Conservation (phyloP, 1,140 invertebrate species). For the Coenobita brevimanus region DNA sequence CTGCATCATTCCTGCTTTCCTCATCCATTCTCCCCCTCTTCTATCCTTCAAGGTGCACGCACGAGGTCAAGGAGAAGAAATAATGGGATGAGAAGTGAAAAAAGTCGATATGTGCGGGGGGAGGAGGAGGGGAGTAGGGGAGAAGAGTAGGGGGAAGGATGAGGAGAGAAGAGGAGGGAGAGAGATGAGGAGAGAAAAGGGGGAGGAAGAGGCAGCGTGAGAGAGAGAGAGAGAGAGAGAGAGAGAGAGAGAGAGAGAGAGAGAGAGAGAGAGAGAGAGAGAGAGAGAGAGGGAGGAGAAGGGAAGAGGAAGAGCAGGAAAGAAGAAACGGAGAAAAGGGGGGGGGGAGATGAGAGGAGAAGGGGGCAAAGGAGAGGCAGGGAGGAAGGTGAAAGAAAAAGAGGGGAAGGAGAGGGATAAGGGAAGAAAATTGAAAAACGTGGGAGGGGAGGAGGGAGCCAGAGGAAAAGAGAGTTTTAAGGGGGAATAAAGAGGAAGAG, state of each 20-base stretch:
- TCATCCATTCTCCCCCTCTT: no score
- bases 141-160: no score
- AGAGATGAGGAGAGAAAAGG: neutral
- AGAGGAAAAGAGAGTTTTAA: neutral
- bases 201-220: neutral
- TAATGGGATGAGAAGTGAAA: no score
- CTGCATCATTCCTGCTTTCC: no score
- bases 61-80: no score
- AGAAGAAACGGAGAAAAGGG: neutral
- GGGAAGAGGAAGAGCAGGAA: neutral
- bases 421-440: no score
- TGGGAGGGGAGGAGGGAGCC: no score
- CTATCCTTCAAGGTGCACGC: no score
- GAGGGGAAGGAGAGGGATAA: neutral
- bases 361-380: neutral
- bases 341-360: neutral
- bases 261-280: slow-evolving; percentile 29
- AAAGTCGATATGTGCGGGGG: no score
- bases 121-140: no score
- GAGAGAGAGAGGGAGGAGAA: neutral
- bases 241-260: neutral
- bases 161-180: no score
- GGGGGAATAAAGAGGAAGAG: no score
- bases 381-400: neutral
- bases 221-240: neutral